Evolutionary conservation across 64 coral and sea anemone species (phyloP), one percentile per base, ranked within the genome.

Genomic region (Porites lutea): DNA sequence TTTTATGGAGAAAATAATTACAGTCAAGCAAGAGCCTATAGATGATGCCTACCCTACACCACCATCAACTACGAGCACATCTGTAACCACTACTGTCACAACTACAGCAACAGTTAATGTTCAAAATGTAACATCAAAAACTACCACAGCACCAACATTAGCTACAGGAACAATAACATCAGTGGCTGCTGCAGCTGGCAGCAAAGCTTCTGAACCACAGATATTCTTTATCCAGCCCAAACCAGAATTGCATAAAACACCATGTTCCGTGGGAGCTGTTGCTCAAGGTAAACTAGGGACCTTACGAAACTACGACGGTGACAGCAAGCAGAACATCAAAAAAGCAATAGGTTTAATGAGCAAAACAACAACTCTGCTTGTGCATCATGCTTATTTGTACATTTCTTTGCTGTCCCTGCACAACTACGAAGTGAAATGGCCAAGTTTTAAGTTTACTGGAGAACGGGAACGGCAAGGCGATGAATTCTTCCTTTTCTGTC

Each of bases 1-100:
- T 96, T 94, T 86, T 94, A 96, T 96, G 95, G 95, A 96, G 95
- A 94, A 96, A 91, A 96, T 96, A 94, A 96, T 96, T 77, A 96
- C 95, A 87, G 95, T 96, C 43, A 96, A 96, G 85, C 91, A 87
- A 96, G 95, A 96, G 80, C 95, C 95, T 68, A 89, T 94, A 79
- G 95, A 96, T 93, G 95, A 96, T 86, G 59, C 82, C 20, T 59
- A 79, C n/a, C 49, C 70, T 5, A 64, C 90, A 81, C 77, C 74
- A 59, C 50, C 71, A 86, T 79, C 76, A 57, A 92, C 69, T 13
- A 83, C 54, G 75, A 54, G 67, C 47, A n/a, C 79, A 82, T 82
- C 79, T 44, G 64, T 45, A 81, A 74, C 65, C 60, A 43, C 73
- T 89, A 20, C 66, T 13, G n/a, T 14, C 7, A 16, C 69, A 88